Evolutionary conservation across 2,113 vertebrate species (phyloP).

Genomic region (Bufo bufo): DNA sequence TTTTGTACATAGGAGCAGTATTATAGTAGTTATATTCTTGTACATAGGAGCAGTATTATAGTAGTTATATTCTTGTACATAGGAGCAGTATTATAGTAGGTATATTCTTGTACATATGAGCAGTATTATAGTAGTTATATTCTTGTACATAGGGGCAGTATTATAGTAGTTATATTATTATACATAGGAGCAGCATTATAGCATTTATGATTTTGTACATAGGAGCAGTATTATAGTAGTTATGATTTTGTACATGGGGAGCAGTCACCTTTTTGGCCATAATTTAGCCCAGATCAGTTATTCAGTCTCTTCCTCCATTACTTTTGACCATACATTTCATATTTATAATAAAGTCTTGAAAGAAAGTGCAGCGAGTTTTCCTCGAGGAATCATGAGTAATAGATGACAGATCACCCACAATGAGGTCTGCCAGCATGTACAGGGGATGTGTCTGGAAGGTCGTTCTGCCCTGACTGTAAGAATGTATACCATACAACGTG

Average conservation of each 20-base stretch:
- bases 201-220: neutral
- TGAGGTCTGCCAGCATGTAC: neutral
- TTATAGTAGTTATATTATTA: neutral
- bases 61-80: neutral
- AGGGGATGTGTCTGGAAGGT: neutral
- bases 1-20: neutral
- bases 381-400: neutral
- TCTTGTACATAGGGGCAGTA: neutral
- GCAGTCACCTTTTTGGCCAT: too few relatives aligned
- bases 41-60: neutral
- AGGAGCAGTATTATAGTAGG: neutral
- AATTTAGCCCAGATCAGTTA: neutral
- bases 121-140: neutral
- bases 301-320: neutral
- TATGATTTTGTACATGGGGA: neutral
- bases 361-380: neutral
- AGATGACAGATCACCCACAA: neutral
- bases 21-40: constrained; percentile 2
- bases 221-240: neutral
- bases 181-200: constrained; percentile 10
- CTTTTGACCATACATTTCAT: neutral
- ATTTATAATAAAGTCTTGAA: neutral
- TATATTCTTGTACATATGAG: neutral
- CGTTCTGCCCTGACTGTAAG: neutral
- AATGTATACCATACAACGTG: neutral